These are phyloP conservation scores for Troides aeacus DNA, from an alignment of 2,888 invertebrate genomes.

Conservation along the genomic window DNA sequence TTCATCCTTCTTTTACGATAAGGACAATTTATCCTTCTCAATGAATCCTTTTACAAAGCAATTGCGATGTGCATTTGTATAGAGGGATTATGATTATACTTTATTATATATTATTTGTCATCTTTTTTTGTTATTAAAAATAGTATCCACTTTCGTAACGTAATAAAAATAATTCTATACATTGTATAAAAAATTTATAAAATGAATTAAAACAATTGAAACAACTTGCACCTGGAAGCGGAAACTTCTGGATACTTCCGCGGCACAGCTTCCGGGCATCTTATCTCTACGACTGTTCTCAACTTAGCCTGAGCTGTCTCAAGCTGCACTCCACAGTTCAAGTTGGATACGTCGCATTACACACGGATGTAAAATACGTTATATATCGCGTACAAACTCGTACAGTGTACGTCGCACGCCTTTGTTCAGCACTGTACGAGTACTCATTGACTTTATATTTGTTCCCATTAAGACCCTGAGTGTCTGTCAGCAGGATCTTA, in stretches of 20 bases:
- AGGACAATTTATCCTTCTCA: too few species aligned
- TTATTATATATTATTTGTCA: background rate
- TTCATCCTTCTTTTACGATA: too few species aligned
- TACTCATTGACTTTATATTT: background rate
- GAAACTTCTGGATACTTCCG: slow-evolving; percentile 9
- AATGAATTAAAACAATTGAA: background rate
- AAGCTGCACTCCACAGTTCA: slow-evolving; percentile 12
- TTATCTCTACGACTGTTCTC: slow-evolving; percentile 23
- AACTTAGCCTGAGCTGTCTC: slow-evolving; percentile 25
- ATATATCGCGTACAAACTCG: background rate
- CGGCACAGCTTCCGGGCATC: slow-evolving; percentile 14
- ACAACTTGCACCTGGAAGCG: background rate
- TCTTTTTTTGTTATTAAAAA: background rate
- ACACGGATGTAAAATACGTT: background rate
- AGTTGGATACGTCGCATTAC: background rate
- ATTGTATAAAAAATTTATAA: background rate
- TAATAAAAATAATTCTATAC: background rate
- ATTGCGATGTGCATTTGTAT: background rate
- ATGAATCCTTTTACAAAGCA: too few species aligned
- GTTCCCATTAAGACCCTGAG: background rate
- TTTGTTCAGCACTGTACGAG: background rate
- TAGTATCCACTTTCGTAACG: background rate
- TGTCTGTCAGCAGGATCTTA: too few species aligned
- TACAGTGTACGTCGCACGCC: background rate
- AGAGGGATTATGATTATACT: background rate